These are phyloP conservation scores for Empis stercorea DNA, from an alignment of 2,888 invertebrate species.

Conservation along the genomic window DNA sequence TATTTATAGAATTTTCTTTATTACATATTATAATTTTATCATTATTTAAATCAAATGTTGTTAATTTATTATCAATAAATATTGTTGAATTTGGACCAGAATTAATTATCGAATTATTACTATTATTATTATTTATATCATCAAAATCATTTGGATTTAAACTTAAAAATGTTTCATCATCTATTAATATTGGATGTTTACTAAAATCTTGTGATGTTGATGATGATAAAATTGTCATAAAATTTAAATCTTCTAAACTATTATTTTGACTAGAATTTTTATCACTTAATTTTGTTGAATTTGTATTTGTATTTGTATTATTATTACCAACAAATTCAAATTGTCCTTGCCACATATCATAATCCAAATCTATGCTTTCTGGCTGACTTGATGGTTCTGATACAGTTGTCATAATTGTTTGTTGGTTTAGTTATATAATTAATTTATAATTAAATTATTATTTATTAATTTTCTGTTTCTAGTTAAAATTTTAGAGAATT, in stretches of 20 bases:
- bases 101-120: neutral
- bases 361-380: constrained; percentile 59
- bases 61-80: constrained; percentile 32
- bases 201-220: constrained; percentile 15
- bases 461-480: constrained; percentile 6
- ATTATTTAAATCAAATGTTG: constrained; percentile 1
- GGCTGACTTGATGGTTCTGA: constrained; percentile 34
- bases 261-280: constrained; percentile 24
- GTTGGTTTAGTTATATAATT: constrained; percentile 2
- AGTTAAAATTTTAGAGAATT: constrained; percentile 1
- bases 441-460: constrained; percentile 6
- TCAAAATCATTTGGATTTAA: constrained; percentile 36
- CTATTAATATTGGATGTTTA: constrained; percentile 30
- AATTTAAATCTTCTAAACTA: too few relatives aligned
- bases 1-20: constrained; percentile 7
- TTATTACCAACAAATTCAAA: constrained; percentile 62
- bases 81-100: constrained; percentile 31
- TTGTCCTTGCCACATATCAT: constrained; percentile 82
- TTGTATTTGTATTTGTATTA: constrained; percentile 12
- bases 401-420: constrained; percentile 9
- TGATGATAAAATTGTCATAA: constrained; percentile 28
- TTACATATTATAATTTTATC: neutral
- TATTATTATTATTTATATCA: constrained; percentile 19
- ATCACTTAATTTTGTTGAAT: constrained; percentile 22
- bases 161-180: constrained; percentile 36